Base-by-base conservation (phyloP, 2,797 vertebrate species). In the Gorsachius magnificus region DNA sequence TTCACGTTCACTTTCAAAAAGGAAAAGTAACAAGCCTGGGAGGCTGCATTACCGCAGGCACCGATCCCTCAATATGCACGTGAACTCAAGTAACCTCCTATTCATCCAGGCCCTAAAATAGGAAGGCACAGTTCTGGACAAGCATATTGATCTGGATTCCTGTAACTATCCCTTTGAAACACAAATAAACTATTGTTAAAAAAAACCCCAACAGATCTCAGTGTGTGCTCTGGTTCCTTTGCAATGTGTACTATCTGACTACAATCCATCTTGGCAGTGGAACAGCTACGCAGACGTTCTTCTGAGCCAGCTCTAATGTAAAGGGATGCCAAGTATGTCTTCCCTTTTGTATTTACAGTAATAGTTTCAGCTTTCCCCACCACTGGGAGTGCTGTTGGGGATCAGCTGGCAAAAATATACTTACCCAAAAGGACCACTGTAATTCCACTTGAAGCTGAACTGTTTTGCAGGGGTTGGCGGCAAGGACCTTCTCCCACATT, bases 171-270 rank as follows among this genome's bases (percentile, higher is more conserved):
- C 95, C 96, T 97, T 97, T 96, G 96, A 97, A 97, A 97, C 95
- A 96, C 95, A 97, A 97, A 97, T 97, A 96, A 96, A 97, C 96
- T 96, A 93, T 93, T 96, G 95, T 97, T 96, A 94, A 95, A 96
- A 93, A 96, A 97, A 96, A 96, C 33, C 91, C 92, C 94, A 95
- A 93, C 95, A 97, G 94, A 96, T 96, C 96, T 95, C 92, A 95
- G 95, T 97, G 92, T 97, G 95, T 41, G 94, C 96, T 96, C 95
- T 90, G 94, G 95, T 97, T 95, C 94, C 89, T 96, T 96, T 96
- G 96, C 96, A 97, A 91, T 97, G 95, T 93, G 96, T 96, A 95
- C 95, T 96, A 96, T 97, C 96, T 96, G 96, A 96, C 95, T 96
- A 93, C 88, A 93, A 93, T 97, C 96, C 96, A 97, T 96, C 96